Percentiles rank a stretch among this genome's conserved stretches.
Evolutionary conservation across 2,113 vertebrate species (phyloP).

Genomic region (Conger conger): DNA sequence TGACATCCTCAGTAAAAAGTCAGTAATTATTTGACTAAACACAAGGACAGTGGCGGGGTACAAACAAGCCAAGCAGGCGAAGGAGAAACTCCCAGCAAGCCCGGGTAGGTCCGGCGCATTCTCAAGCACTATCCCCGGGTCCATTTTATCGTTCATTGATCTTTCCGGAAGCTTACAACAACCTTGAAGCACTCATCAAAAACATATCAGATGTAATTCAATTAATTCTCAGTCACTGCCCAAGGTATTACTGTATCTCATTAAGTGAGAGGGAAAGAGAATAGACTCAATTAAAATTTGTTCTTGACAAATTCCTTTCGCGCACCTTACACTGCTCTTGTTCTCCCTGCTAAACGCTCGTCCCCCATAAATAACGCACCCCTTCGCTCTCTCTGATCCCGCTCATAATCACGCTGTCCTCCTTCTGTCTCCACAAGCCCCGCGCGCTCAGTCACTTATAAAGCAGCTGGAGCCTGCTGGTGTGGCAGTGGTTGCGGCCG

Average conservation of each 20-base stretch:
- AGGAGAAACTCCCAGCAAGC: background rate
- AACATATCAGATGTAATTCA: conserved; percentile 17
- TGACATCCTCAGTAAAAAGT: background rate
- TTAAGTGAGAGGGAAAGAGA: background rate
- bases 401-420: background rate
- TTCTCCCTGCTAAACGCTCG: background rate
- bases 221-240: conserved; percentile 6
- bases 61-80: background rate
- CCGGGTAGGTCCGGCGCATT: background rate
- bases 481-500: conserved; percentile 85
- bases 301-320: background rate
- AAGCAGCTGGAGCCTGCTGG: conserved; percentile 87
- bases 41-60: background rate
- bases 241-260: background rate
- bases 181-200: conserved; percentile 17
- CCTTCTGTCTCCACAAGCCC: background rate
- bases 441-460: conserved; percentile 76
- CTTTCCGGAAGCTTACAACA: conserved; percentile 2
- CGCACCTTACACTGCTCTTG: background rate
- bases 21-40: background rate
- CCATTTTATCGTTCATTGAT: conserved; percentile 3
- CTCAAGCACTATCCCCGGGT: background rate
- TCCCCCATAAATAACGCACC: background rate
- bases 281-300: background rate
- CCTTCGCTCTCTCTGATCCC: background rate